phyloP scores from a whole-genome alignment of 2,888 invertebrate species.

The Eupithecia abbreviata region DNA sequence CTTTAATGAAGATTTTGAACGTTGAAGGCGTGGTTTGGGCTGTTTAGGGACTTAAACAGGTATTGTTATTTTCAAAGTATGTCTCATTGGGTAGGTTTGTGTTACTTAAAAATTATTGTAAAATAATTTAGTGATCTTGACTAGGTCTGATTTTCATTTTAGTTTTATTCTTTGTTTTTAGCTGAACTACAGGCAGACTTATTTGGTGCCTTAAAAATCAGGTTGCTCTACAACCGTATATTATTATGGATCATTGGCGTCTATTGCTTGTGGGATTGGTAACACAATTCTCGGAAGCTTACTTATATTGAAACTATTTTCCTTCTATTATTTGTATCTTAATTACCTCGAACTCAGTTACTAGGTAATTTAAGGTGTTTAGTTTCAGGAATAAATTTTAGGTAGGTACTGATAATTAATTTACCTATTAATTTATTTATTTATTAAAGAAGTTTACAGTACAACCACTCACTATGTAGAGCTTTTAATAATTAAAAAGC shows the following conservation, averaged over 20 bases:
- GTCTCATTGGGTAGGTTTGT: slow-evolving; percentile 10
- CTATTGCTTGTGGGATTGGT: background rate
- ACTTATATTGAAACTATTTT: too few relatives aligned
- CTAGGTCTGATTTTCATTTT: background rate
- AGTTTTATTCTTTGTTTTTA: too few relatives aligned
- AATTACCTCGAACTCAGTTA: too few relatives aligned
- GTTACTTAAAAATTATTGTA: slow-evolving; percentile 10
- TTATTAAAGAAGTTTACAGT: too few relatives aligned
- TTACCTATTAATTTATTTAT: too few relatives aligned
- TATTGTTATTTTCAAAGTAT: slow-evolving; percentile 53
- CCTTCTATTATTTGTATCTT: too few relatives aligned
- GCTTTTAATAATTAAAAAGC: background rate
- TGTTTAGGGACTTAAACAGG: slow-evolving; percentile 65
- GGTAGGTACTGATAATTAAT: too few relatives aligned
- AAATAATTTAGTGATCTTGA: background rate
- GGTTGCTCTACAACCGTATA: too few relatives aligned
- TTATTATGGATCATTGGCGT: background rate
- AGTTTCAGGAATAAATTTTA: too few relatives aligned
- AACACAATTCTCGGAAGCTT: too few relatives aligned
- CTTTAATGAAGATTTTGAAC: slow-evolving; percentile 79
- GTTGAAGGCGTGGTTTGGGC: slow-evolving; percentile 65
- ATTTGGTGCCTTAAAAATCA: background rate
- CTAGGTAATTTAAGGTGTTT: too few relatives aligned
- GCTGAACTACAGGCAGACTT: background rate
- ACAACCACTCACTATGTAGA: too few relatives aligned